Base-by-base conservation (phyloP, 2,888 invertebrate species). In the Caenorhabditis panamensis region DNA sequence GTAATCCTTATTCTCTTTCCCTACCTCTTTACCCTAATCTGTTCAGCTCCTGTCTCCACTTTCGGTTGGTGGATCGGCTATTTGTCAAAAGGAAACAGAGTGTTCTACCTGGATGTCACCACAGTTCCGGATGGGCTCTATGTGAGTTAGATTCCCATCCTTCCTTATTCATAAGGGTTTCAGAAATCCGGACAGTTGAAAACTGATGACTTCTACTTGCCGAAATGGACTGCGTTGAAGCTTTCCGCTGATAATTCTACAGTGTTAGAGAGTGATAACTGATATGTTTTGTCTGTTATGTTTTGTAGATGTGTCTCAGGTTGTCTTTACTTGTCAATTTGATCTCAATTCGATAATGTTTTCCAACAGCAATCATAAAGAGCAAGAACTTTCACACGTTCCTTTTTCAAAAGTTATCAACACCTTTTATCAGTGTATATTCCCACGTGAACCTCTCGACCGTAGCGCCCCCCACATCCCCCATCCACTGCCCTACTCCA, bases 51-150 rank as follows among this genome's bases (percentile, higher is more conserved):
- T 9, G 41, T 22, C 6, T 64, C 64, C 1, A 64, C 64, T n/a
- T 64, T 67, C 44, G 66, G 66, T 8, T 67, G 54, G 56, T 67
- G 66, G 66, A 56, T 67, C 26, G 66, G 66, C 18, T 67, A 67
- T 18, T 26, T 67, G 5, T 67, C 66, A 16, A 69, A 61, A 28
- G 69, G 61, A n/a, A 44, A 41, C 36, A 26, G 22, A 11, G 61
- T 71, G 16, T 71, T 49, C 18, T 67, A 56, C 16, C 18, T 37
- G 0, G 66, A 67, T 26, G 44, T 56, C 18, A 41, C 18, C 3
- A 18, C 47, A 9, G 47, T 47, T 4, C 4, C 4, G 2, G 47
- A 47, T n/a, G 18, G 47, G 1, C 47, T 47, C 18, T 47, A 47
- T 18, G 47, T 47, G 18, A 9, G 47, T 41, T 41, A 18, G 47